phyloP scores from a whole-genome alignment of 2,113 vertebrate genomes.

The Syrrhaptes paradoxus region DNA sequence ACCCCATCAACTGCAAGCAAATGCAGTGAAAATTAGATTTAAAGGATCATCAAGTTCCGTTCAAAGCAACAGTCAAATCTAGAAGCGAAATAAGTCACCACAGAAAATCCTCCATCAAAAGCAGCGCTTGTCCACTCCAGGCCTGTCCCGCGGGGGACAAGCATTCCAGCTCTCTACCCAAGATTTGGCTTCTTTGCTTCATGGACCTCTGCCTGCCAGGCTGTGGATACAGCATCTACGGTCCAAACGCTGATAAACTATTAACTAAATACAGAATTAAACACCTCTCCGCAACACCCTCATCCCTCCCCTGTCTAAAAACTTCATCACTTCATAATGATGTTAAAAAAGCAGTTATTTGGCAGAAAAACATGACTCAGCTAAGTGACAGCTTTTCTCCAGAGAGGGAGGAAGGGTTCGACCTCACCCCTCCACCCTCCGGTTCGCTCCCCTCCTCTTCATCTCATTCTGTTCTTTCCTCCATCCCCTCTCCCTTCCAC shows the following conservation, averaged over 20 bases:
- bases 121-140: background rate
- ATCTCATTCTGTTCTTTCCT: background rate
- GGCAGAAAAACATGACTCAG: background rate
- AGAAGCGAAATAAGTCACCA: background rate
- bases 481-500: background rate
- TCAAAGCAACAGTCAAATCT: background rate
- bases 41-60: background rate
- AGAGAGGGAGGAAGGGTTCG: background rate
- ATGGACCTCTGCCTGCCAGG: background rate
- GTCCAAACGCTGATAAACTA: background rate
- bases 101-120: background rate
- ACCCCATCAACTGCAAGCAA: background rate
- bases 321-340: background rate
- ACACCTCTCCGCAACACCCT: background rate
- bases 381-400: background rate
- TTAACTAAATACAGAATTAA: background rate
- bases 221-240: background rate
- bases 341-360: background rate
- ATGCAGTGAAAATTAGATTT: background rate
- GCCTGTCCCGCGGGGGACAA: background rate
- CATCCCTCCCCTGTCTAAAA: background rate
- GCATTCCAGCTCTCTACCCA: background rate
- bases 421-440: background rate
- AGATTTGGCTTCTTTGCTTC: background rate
- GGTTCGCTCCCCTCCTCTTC: background rate